phyloP scores from a whole-genome alignment of 2,888 invertebrate species.

The Chorisops tibialis region DNA sequence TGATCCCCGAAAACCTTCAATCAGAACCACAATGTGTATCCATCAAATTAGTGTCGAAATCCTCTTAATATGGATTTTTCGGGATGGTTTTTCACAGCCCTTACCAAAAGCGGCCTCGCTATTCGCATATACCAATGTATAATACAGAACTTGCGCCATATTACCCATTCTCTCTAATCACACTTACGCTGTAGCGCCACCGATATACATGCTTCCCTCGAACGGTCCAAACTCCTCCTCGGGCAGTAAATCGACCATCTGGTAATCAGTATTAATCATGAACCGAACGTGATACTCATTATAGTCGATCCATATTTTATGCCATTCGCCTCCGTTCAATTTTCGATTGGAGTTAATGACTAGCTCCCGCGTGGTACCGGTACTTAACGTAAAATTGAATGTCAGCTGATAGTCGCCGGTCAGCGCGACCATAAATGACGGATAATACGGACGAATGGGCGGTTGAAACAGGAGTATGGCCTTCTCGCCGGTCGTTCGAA shows the following conservation, averaged over 20 bases:
- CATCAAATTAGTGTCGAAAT: conserved; percentile 25
- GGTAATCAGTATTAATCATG: conserved; percentile 86
- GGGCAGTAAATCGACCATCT: conserved; percentile 79
- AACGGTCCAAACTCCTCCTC: conserved; percentile 90
- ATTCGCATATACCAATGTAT: no score
- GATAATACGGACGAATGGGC: conserved; percentile 82
- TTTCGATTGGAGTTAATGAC: conserved; percentile 78
- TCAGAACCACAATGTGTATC: conserved; percentile 23
- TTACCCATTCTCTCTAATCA: no score
- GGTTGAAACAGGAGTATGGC: conserved; percentile 89
- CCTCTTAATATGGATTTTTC: conserved; percentile 17
- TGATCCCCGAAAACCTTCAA: conserved; percentile 20
- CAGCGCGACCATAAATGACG: conserved; percentile 87
- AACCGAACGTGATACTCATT: conserved; percentile 90
- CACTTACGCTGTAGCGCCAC: conserved; percentile 86
- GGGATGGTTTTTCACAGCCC: neutral
- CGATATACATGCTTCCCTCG: conserved; percentile 91
- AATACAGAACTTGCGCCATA: no score
- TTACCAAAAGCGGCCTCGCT: no score
- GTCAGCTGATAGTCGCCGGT: conserved; percentile 84
- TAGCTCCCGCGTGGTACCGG: conserved; percentile 74
- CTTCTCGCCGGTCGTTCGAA: conserved; percentile 85
- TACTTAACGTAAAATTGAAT: conserved; percentile 85
- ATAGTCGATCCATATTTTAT: conserved; percentile 93
- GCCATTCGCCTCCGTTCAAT: conserved; percentile 92